These are phyloP conservation scores for Erebia aethiops DNA, from an alignment of 2,888 invertebrate genomes.

Conservation along the genomic window DNA sequence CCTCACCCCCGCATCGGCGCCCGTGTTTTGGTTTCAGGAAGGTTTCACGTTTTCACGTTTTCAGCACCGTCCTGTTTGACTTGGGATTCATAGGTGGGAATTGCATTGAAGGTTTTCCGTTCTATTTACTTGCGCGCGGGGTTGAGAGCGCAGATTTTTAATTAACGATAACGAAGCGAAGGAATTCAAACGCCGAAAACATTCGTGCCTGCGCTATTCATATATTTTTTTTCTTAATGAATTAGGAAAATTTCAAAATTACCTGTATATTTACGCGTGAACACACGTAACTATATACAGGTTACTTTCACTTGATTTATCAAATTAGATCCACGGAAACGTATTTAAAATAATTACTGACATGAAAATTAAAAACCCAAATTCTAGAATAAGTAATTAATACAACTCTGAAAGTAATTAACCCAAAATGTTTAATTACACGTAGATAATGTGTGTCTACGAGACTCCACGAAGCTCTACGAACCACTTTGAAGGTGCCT, in stretches of 20 bases:
- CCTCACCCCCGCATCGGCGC: constrained; percentile 47
- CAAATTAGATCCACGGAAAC: no score
- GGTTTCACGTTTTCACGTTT: constrained; percentile 19
- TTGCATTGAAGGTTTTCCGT: constrained; percentile 35
- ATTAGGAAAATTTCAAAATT: neutral
- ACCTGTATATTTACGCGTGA: neutral
- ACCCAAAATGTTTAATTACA: neutral
- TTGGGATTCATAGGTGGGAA: constrained; percentile 34
- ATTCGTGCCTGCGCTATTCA: constrained; percentile 5
- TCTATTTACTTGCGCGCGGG: constrained; percentile 28
- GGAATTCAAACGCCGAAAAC: constrained; percentile 20
- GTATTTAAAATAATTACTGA: no score
- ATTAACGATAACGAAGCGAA: constrained; percentile 30
- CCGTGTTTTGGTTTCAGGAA: constrained; percentile 47
- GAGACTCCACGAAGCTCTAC: constrained; percentile 4
- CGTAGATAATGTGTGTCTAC: constrained; percentile 3
- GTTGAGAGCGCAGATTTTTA: constrained; percentile 27
- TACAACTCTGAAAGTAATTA: neutral
- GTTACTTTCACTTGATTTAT: no score
- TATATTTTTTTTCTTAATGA: neutral
- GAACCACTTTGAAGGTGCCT: constrained; percentile 2
- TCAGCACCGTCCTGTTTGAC: constrained; percentile 32
- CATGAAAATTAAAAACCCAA: neutral
- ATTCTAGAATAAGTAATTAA: neutral
- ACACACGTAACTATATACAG: no score